Evolutionary conservation across 2,797 vertebrate genomes (phyloP).

Genomic region (Toxotes lorentzi): DNA sequence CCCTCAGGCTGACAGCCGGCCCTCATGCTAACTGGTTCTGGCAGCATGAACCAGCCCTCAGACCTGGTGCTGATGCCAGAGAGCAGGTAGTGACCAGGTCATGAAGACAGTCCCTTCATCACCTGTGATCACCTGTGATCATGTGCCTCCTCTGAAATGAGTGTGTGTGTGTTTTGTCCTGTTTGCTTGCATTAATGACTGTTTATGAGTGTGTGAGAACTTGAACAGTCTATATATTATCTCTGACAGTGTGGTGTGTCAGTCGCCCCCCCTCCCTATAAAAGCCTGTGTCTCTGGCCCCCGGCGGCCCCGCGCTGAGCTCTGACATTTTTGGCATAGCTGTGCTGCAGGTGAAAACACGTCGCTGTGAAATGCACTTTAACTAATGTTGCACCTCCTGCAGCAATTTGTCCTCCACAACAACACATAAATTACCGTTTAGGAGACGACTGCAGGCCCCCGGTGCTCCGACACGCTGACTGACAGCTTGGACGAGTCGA

Average conservation of each 20-base stretch:
- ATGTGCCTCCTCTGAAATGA: not conserved
- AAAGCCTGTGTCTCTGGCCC: slow-evolving; percentile 55
- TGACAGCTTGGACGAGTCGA: slow-evolving; percentile 35
- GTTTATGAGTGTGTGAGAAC: slow-evolving; percentile 30
- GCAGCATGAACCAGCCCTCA: too few relatives aligned
- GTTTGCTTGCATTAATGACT: not conserved
- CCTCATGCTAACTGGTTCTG: too few relatives aligned
- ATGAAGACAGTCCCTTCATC: too few relatives aligned
- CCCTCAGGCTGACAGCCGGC: too few relatives aligned
- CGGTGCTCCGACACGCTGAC: slow-evolving; percentile 24
- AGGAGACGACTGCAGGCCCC: slow-evolving; percentile 53
- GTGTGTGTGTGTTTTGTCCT: too few relatives aligned
- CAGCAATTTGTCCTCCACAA: slow-evolving; percentile 80
- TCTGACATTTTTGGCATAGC: slow-evolving; percentile 83
- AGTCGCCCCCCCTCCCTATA: slow-evolving; percentile 21
- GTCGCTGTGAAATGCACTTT: slow-evolving; percentile 72
- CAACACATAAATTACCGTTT: slow-evolving; percentile 78
- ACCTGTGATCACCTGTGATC: too few relatives aligned
- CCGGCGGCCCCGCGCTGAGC: slow-evolving; percentile 61
- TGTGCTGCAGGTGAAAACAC: slow-evolving; percentile 85
- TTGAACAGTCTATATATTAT: not conserved
- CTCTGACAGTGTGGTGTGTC: slow-evolving; percentile 42
- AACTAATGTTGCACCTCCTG: slow-evolving; percentile 79
- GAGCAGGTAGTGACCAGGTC: too few relatives aligned
- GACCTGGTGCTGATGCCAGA: too few relatives aligned